Base-by-base conservation (phyloP, 2,888 invertebrate species). In the Ormyrus rosae region DNA sequence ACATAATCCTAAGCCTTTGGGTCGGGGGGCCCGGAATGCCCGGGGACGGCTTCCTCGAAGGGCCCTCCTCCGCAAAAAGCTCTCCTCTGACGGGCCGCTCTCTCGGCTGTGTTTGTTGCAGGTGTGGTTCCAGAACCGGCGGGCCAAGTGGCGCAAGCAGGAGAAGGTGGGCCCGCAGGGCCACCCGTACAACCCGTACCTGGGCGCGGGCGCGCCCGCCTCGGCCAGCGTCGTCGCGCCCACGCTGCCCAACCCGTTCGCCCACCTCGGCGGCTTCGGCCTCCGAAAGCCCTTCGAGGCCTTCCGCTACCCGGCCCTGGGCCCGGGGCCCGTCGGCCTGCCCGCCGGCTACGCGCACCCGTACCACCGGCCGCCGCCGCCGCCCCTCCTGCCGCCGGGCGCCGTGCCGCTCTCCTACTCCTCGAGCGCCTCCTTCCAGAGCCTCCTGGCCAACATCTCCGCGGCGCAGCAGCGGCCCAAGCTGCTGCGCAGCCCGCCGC, bases 41-140 rank as follows among this genome's bases (percentile, higher is more conserved):
- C 81, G 83, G 78, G 83, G 82, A 83, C 81, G 82, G 72, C 82
- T 83, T 83, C 81, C 79, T 82, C 81, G 83, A 83, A 83, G 69
- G 68, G 55, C 75, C 64, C 70, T 53, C 50, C 45, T 64, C 63
- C 2, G 46, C 46, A 34, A 34, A 34, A 34, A 34, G 34, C 34
- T 34, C 34, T 4, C 34, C 3, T 34, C 34, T 34, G 34, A 34
- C 34, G 34, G 34, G 34, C 34, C 64, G 64, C 46, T 46, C 34
- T 63, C 45, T 11, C 46, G 2, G 0, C 34, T 45, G 64, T 63
- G 64, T 63, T 19, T 60, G 85, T 91, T 91, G n/a, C 92, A 96
- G 96, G 96, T 96, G 63, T 98, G 98, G 98, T 98, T 98, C 92
- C 98, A 98, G 93, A 97, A 97, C 91, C 93, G 97, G 34, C 94